Evolutionary conservation across 2,797 vertebrate species (phyloP).

Genomic region (Podargus strigoides): DNA sequence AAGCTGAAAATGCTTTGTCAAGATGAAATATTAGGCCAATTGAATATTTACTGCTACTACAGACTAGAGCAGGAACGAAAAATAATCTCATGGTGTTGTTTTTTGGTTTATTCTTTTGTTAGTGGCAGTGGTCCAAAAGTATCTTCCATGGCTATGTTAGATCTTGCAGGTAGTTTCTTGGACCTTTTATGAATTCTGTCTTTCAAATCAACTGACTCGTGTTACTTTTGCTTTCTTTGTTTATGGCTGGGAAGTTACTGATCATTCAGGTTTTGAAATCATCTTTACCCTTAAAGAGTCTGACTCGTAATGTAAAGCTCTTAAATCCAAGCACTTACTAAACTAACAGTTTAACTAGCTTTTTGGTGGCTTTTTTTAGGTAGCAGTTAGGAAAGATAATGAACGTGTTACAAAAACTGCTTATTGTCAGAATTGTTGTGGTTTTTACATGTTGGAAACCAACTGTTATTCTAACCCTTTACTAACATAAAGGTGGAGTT

Average conservation of each 20-base stretch:
- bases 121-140: background rate
- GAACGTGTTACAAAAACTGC: background rate
- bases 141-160: background rate
- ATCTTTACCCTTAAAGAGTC: background rate
- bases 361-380: background rate
- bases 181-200: background rate
- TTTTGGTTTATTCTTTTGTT: background rate
- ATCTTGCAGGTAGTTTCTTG: background rate
- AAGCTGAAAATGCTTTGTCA: background rate
- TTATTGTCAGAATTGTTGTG: background rate
- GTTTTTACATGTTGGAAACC: background rate
- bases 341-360: background rate
- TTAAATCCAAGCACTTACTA: background rate
- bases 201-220: constrained; percentile 13
- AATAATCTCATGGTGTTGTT: background rate
- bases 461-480: background rate
- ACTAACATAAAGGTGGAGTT: background rate
- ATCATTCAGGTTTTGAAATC: background rate
- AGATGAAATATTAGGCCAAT: background rate
- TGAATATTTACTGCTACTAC: background rate
- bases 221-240: background rate
- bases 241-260: background rate
- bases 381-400: background rate
- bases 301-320: background rate
- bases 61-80: background rate